Conservation (phyloP, 2,113 vertebrate species). For the Microtus oregoni region DNA sequence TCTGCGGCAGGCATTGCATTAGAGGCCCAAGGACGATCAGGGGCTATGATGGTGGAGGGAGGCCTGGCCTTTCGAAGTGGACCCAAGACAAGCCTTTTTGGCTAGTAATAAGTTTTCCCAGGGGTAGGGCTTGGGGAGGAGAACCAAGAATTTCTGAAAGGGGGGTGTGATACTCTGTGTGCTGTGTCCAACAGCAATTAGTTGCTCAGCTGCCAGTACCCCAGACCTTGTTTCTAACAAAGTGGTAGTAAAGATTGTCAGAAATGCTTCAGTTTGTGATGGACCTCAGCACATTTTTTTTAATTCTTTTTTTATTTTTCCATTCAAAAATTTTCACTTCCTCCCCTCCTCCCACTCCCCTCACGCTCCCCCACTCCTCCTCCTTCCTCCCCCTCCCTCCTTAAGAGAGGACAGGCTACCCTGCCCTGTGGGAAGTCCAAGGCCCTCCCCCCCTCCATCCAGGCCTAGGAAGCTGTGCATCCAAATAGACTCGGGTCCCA, state of each 20-base stretch:
- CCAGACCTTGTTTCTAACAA: not conserved
- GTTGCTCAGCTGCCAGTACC: not conserved
- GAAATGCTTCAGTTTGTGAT: slow-evolving; percentile 28
- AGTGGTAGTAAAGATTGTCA: not conserved
- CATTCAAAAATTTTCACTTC: too few species aligned
- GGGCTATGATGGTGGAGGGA: not conserved
- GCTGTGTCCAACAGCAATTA: slow-evolving; percentile 28
- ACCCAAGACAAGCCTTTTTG: not conserved
- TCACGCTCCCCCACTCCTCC: fast-evolving
- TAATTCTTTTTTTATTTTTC: too few species aligned
- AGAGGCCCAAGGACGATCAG: slow-evolving; percentile 38
- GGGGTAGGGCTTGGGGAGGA: not conserved
- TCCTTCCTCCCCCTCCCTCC: too few species aligned
- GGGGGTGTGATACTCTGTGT: not conserved
- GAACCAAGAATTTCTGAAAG: not conserved
- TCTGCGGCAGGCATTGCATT: slow-evolving; percentile 16
- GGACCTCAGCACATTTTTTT: not conserved
- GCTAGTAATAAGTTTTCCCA: slow-evolving; percentile 18
- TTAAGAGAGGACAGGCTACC: too few species aligned
- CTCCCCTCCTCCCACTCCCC: too few species aligned
- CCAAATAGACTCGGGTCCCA: too few species aligned
- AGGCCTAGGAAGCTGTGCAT: too few species aligned
- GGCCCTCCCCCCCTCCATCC: too few species aligned
- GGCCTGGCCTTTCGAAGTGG: not conserved
- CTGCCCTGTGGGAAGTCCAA: too few species aligned